Evolutionary conservation across 1,140 invertebrate genomes (phyloP).

Genomic region (Callitettix versicolor): DNA sequence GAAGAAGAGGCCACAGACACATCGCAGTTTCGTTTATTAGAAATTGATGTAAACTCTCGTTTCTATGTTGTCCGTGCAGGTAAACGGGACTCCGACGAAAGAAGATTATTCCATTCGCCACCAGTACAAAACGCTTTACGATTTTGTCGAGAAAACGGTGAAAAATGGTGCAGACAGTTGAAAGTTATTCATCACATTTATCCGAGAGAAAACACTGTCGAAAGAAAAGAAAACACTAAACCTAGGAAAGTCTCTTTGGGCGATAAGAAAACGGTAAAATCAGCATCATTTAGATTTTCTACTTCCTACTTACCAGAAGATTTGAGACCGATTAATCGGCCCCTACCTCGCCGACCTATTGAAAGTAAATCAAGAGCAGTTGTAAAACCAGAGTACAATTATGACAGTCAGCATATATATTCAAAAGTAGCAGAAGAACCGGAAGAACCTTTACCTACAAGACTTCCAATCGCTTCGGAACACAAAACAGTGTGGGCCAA

Average conservation of each 20-base stretch:
- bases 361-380: conserved; percentile 1
- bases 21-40: conserved; percentile 19
- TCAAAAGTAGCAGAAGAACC: conserved; percentile 7
- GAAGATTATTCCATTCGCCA: conserved; percentile 17
- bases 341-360: conserved; percentile 1
- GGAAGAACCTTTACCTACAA: conserved; percentile 2
- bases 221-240: conserved; percentile 9
- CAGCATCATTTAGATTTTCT: conserved; percentile 21
- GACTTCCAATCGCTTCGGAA: neutral
- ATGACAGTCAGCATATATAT: conserved; percentile 6
- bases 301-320: conserved; percentile 18
- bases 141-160: conserved; percentile 18
- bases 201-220: conserved; percentile 1
- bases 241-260: conserved; percentile 17
- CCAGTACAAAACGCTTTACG: conserved; percentile 18
- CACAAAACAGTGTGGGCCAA: conserved; percentile 4
- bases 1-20: neutral
- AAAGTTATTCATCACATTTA: conserved; percentile 24
- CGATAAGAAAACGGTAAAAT: conserved; percentile 23
- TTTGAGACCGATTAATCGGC: conserved; percentile 9
- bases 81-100: conserved; percentile 16
- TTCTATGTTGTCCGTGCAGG: conserved; percentile 15
- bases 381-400: neutral
- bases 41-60: conserved; percentile 25
- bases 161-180: conserved; percentile 21